Base-by-base conservation (phyloP, 2,888 invertebrate genomes). In the Laspeyria flexula region DNA sequence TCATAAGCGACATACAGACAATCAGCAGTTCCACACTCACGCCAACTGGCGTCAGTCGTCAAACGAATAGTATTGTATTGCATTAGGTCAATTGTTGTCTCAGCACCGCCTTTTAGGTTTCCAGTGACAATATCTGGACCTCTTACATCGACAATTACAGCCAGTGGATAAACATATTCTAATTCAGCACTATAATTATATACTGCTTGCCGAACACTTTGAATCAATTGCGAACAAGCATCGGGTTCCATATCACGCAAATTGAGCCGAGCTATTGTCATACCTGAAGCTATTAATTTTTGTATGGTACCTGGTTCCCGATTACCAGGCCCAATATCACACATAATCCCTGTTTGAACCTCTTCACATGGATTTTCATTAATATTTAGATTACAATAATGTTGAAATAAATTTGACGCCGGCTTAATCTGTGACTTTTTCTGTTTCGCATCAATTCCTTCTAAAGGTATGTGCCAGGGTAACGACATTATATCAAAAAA, bases 1-100 rank as follows among this genome's bases (percentile, higher is more conserved):
- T 93, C 90, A 69, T 93, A 94, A 37, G 91, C 91, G 18, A 94
- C 80, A 68, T 86, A 94, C 21, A 94, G 85, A 75, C 93, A 93
- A 49, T 93, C 93, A 33, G 85, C 73, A 6, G 90, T 93, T 1
- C 94, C 94, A 61, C 90, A 84, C 64, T 94, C 93, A 49, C 91
- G 86, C 86, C 93, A 94, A 40, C 82, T 85, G 3, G 84, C 62
- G 69, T 94, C 93, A 0, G 89, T 92, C 9, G 94, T 94, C 34
- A 94, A 59, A 55, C 90, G 82, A 7, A 93, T 86, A 11, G 77
- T 78, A 42, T 86, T 78, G 33, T 84, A 81, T 71, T 86, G 72
- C 5, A 78, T 41, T 21, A 93, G 72, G 63, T 90, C 87, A 48
- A 89, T 55, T 9, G 83, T 85, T 3, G 84, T 64, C 25, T 73